Base-by-base conservation (phyloP, 2,113 vertebrate genomes). In the Leptodactylus fuscus region DNA sequence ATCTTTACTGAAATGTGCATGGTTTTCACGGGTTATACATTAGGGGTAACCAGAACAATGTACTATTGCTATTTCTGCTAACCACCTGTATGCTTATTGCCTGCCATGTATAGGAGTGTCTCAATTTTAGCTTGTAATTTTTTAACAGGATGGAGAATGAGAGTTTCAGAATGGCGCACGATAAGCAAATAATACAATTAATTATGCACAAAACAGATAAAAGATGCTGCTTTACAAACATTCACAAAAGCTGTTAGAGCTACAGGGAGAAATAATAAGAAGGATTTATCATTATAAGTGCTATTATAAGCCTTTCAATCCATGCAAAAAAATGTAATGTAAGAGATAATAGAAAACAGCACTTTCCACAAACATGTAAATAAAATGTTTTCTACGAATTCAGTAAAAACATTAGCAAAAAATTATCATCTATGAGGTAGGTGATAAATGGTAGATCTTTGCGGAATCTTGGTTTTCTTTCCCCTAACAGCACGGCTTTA, bases 171-270 rank as follows among this genome's bases (percentile, higher is more conserved):
- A 58, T 58, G 55, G 7, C 10, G 55, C 55, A 24, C 10, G 55
- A 58, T 58, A 58, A 58, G 55, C 55, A 58, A 58, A 58, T 58
- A 58, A 58, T 58, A 58, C 55, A 58, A 58, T 58, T 58, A 58
- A 58, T 58, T 58, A n/a, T 24, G 22, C 55, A 58, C 55, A 58
- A 58, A 58, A 58, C 55, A 58, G 55, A 58, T 58, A 58, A 58
- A 58, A 24, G n/a, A 24, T 24, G n/a, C 24, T 58, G 55, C 55
- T 58, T 58, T 58, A 24, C 55, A 58, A 58, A 58, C 55, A 24
- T 58, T 24, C 6, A 55, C 9, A n/a, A 58, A 58, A 24, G 6
- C 51, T 24, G n/a, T 58, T 58, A 55, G 55, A 58, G n/a, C 9
- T 24, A 22, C 51, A 58, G 55, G n/a, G n/a, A 58, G 55, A 18